Conservation (phyloP, 2,113 vertebrate genomes). For the Nothoprocta perdicaria region DNA sequence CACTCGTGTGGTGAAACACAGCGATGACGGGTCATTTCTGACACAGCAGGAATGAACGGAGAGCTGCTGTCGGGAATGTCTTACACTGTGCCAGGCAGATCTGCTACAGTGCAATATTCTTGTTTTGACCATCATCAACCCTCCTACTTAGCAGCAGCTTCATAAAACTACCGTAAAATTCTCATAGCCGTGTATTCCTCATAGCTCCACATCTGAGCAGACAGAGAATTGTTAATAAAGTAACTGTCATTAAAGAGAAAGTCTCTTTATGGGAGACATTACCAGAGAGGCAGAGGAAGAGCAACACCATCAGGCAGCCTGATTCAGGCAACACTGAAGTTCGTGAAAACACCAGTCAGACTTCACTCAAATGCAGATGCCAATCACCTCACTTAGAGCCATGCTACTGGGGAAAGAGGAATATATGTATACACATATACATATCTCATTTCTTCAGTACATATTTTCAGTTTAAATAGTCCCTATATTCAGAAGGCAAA, state of each 20-base stretch:
- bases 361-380: not conserved
- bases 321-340: not conserved
- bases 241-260: not conserved
- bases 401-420: not conserved
- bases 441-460: not conserved
- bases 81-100: not conserved
- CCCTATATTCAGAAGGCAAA: not conserved
- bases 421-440: not conserved
- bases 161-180: not conserved
- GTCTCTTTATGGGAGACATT: not conserved
- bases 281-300: not conserved
- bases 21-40: not conserved
- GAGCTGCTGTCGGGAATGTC: not conserved
- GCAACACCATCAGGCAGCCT: not conserved
- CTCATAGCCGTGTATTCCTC: not conserved
- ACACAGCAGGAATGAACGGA: not conserved
- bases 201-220: not conserved
- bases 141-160: not conserved
- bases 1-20: not conserved
- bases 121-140: not conserved
- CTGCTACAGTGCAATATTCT: not conserved
- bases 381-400: not conserved
- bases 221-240: not conserved
- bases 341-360: not conserved
- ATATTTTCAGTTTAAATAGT: not conserved